A percentile compares a stretch with the other conserved stretches of the same genome.
Conservation (phyloP, 1,140 invertebrate genomes). For the Acromyrmex echinatior region DNA sequence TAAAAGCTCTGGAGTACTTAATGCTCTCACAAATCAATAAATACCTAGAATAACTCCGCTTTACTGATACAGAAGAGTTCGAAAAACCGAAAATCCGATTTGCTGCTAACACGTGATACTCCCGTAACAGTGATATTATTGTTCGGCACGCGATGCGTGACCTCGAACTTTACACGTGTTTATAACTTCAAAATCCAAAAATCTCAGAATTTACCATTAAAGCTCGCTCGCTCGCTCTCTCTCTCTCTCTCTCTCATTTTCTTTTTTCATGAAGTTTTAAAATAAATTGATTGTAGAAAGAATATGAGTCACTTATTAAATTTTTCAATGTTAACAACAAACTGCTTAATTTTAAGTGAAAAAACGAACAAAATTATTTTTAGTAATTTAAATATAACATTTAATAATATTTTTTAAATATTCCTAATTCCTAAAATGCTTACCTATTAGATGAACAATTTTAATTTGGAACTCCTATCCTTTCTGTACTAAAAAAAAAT, state of each 20-base stretch:
- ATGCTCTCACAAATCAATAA: slow-evolving; percentile 4
- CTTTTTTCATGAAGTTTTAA: neutral
- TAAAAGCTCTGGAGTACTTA: neutral
- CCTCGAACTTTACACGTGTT: slow-evolving; percentile 25
- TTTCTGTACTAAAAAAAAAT: too few species aligned
- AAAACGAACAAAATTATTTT: too few species aligned
- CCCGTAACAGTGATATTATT: neutral
- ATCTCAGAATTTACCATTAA: slow-evolving; percentile 5
- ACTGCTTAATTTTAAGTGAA: too few species aligned
- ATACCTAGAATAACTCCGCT: neutral
- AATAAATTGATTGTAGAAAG: too few species aligned
- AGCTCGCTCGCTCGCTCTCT: neutral
- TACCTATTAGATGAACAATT: too few species aligned
- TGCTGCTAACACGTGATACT: slow-evolving; percentile 42
- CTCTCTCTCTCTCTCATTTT: neutral
- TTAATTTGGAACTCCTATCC: too few species aligned
- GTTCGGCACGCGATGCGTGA: slow-evolving; percentile 27
- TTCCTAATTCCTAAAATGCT: too few species aligned
- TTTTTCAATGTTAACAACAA: too few species aligned
- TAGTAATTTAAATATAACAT: too few species aligned
- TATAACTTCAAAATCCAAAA: slow-evolving; percentile 8
- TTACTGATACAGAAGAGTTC: neutral
- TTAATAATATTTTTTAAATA: too few species aligned
- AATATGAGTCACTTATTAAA: too few species aligned
- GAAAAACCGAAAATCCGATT: slow-evolving; percentile 13